Conservation (phyloP, 2,888 invertebrate species). For the Macaria liturata region DNA sequence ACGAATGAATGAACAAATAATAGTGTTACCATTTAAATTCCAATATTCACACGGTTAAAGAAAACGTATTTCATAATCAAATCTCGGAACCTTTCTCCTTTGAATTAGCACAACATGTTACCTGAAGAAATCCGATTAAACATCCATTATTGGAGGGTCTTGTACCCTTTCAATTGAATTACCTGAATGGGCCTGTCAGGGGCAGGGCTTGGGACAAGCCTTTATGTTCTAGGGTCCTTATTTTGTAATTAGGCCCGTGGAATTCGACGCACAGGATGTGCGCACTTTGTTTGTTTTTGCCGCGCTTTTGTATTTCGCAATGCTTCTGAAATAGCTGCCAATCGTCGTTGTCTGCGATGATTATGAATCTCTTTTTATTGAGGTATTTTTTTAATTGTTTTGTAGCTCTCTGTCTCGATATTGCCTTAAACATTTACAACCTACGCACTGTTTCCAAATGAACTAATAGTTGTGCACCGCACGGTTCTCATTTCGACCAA, state of each 20-base stretch:
- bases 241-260: slow-evolving; percentile 70
- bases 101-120: slow-evolving; percentile 46
- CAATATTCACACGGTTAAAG: too few species aligned
- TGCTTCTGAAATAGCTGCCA: slow-evolving; percentile 2
- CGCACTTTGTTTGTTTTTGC: slow-evolving; percentile 49
- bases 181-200: slow-evolving; percentile 71
- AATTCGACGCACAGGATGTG: slow-evolving; percentile 67
- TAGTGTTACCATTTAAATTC: too few species aligned
- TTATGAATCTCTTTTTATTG: too few species aligned
- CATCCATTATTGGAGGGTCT: slow-evolving; percentile 44
- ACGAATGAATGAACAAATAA: too few species aligned
- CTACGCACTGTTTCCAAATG: too few species aligned
- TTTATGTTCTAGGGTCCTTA: slow-evolving; percentile 57
- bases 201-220: slow-evolving; percentile 47
- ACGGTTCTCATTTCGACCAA: not conserved
- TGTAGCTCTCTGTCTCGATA: too few species aligned
- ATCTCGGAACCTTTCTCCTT: slow-evolving; percentile 31
- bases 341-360: too few species aligned
- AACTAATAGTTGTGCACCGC: too few species aligned
- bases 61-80: slow-evolving; percentile 4
- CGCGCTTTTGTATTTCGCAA: slow-evolving; percentile 40
- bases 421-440: too few species aligned
- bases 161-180: slow-evolving; percentile 69
- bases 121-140: slow-evolving; percentile 62
- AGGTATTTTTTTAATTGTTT: too few species aligned